Percentiles rank a stretch among this genome's conserved stretches.
Evolutionary conservation across 2,888 invertebrate genomes (phyloP).

Genomic region (Zootermopsis nevadensis): DNA sequence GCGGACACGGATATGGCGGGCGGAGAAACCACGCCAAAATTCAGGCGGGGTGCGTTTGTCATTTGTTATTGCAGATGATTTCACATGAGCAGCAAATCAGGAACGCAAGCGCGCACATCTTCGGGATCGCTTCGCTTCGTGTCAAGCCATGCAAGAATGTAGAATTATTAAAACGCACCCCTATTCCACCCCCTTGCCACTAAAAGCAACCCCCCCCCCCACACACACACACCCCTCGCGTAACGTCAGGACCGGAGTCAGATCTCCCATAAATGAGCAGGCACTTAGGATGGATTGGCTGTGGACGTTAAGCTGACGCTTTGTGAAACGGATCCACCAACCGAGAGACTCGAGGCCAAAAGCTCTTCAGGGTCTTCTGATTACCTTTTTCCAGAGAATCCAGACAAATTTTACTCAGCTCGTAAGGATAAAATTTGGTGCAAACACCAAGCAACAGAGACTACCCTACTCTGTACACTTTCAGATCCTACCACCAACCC

Average conservation of each 20-base stretch:
- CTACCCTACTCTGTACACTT: no score
- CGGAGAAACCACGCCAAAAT: constrained; percentile 38
- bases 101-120: constrained; percentile 40
- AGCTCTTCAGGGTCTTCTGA: no score
- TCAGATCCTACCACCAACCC: no score
- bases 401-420: no score
- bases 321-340: not conserved
- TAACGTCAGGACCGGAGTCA: not conserved
- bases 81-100: constrained; percentile 42
- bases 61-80: constrained; percentile 53
- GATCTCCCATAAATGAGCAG: constrained; percentile 35
- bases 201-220: not conserved
- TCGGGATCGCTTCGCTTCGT: constrained; percentile 37
- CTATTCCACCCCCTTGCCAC: not conserved
- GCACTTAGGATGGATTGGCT: constrained; percentile 37
- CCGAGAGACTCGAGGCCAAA: not conserved
- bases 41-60: constrained; percentile 50
- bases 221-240: not conserved
- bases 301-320: constrained; percentile 15
- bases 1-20: constrained; percentile 35
- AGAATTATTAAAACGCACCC: constrained; percentile 39
- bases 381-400: no score
- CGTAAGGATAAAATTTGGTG: no score
- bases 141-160: constrained; percentile 47
- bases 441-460: no score